These are phyloP conservation scores for Doryteuthis pealeii DNA, from an alignment of 1,140 invertebrate species.

Conservation along the genomic window DNA sequence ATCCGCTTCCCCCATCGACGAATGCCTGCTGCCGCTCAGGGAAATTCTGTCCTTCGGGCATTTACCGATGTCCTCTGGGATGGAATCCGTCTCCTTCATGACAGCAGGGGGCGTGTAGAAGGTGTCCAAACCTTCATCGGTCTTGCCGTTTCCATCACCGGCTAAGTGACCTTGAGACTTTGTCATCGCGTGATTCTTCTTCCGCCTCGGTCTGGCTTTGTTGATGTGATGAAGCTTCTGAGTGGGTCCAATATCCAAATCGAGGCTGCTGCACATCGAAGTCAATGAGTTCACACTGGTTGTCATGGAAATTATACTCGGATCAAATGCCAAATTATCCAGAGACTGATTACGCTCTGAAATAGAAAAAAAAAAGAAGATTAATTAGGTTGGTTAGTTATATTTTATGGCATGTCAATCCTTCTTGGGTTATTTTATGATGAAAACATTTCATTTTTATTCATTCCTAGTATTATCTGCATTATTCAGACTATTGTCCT, in stretches of 20 bases:
- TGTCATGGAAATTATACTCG: not conserved
- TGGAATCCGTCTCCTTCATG: not conserved
- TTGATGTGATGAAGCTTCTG: slow-evolving; percentile 12
- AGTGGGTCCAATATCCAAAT: not conserved
- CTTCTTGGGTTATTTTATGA: too few relatives aligned
- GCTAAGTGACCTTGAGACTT: not conserved
- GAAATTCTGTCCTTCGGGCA: not conserved
- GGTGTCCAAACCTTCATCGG: not conserved
- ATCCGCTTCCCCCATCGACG: not conserved
- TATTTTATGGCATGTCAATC: too few relatives aligned
- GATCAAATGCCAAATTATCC: not conserved
- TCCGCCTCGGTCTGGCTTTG: not conserved
- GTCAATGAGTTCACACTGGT: not conserved
- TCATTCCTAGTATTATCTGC: too few relatives aligned
- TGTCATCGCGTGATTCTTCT: slow-evolving; percentile 5
- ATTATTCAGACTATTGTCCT: too few relatives aligned
- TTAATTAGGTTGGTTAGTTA: too few relatives aligned
- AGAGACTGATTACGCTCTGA: not conserved
- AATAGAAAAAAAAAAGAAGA: not conserved
- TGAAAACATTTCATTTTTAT: too few relatives aligned
- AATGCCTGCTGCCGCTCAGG: not conserved
- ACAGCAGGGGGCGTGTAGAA: not conserved
- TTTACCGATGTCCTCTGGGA: not conserved
- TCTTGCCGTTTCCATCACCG: not conserved
- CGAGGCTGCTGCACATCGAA: not conserved